Evolutionary conservation across 2,113 vertebrate genomes (phyloP).

Genomic region (Dipodomys ordii): DNA sequence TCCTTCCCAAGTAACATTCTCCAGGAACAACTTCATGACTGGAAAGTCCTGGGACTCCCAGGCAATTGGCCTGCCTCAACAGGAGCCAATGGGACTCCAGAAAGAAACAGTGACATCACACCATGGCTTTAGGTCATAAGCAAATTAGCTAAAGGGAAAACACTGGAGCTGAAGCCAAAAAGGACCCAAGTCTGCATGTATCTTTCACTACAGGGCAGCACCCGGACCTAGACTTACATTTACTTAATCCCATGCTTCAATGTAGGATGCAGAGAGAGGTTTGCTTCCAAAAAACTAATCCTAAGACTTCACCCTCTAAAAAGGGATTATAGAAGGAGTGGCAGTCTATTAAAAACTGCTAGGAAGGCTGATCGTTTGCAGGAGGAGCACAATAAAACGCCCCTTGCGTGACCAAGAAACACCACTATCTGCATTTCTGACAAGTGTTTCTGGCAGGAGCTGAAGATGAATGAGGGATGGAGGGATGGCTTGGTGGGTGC

Average conservation of each 20-base stretch:
- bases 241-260: neutral
- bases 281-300: neutral
- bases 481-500: neutral
- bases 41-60: neutral
- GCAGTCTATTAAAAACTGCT: neutral
- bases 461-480: neutral
- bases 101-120: neutral
- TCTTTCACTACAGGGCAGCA: rapidly evolving
- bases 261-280: neutral
- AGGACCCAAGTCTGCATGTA: rapidly evolving
- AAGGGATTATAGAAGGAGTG: neutral
- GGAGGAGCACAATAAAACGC: rapidly evolving
- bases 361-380: neutral
- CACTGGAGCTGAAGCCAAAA: neutral
- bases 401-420: neutral
- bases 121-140: neutral
- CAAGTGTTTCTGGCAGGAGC: neutral
- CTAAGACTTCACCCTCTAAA: neutral
- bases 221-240: neutral
- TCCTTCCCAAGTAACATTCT: neutral
- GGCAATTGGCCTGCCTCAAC: rapidly evolving
- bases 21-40: too few species aligned
- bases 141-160: neutral
- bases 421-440: rapidly evolving
- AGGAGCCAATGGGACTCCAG: neutral